Conservation (phyloP, 2,888 invertebrate genomes). For the Netelia fuscicornis region DNA sequence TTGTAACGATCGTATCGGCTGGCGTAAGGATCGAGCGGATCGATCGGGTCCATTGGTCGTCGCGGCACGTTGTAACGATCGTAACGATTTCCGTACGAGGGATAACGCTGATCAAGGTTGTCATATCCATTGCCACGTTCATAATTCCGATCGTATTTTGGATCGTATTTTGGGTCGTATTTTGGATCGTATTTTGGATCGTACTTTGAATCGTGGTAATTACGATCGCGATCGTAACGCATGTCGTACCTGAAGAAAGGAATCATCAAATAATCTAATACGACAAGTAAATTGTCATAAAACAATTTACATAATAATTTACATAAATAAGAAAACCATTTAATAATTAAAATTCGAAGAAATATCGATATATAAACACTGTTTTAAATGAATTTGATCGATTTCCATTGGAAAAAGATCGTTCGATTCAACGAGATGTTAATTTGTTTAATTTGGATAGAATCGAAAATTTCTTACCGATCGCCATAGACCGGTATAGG, state of each 20-base stretch:
- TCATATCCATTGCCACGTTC: constrained; percentile 81
- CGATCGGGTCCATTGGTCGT: constrained; percentile 68
- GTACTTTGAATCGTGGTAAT: constrained; percentile 73
- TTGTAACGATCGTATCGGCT: constrained; percentile 75
- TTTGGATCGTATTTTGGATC: constrained; percentile 70
- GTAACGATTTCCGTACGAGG: constrained; percentile 72
- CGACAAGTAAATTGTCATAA: background rate
- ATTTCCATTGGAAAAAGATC: background rate
- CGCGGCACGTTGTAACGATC: constrained; percentile 74
- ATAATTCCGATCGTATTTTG: constrained; percentile 67
- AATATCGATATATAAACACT: background rate
- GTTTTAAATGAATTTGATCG: background rate
- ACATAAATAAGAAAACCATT: too few species aligned
- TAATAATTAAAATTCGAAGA: background rate
- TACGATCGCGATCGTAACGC: constrained; percentile 74
- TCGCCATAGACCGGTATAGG: constrained; percentile 71
- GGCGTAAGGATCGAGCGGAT: constrained; percentile 72
- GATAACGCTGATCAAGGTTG: constrained; percentile 76
- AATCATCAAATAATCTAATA: background rate
- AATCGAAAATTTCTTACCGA: constrained; percentile 69
- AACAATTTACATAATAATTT: background rate
- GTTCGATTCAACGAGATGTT: background rate
- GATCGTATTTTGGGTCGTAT: constrained; percentile 67
- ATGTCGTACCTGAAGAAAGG: constrained; percentile 73
- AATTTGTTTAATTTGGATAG: too few species aligned